Evolutionary conservation across 2,797 vertebrate genomes (phyloP), one percentile per base, ranked within the genome.

Genomic region (Arrhamphus sclerolepis): DNA sequence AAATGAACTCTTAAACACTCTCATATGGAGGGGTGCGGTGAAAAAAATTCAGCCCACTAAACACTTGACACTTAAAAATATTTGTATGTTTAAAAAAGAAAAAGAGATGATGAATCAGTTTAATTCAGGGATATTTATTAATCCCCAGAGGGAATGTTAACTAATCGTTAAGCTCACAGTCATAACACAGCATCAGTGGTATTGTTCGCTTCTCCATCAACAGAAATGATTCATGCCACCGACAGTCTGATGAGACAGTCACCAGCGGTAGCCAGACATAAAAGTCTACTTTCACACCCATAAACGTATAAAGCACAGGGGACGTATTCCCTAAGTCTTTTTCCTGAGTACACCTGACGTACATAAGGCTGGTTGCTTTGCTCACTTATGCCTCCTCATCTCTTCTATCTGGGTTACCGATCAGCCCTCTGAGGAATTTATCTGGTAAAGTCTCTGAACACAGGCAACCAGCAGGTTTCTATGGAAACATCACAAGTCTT

Each of bases 401-500:
- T 51, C 51, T 66, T 60, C 77, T 18, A 66, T 82, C 73, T 72
- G 66, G 54, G 72, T 51, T 19, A 73, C 56, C 57, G 62, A 81
- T 80, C 76, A 48, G 55, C 55, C 56, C 82, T 82, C 76, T 21
- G 42, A 79, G 73, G 82, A 83, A 80, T 85, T 73, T 76, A 75
- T 67, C 65, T 51, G 73, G 47, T 61, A 68, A 82, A 76, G 82
- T 46, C 71, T 81, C 76, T 70, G 40, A 66, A 73, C 77, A 62
- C 62, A 81, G 87, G 84, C 76, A 81, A 87, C 65, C 71, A 34
- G 62, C 64, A 65, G 60, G 90, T 92, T 91, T 88, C 92, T 81
- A 92, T 92, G 89, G 91, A 72, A 84, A 92, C 81, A n/a, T 81
- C 87, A 91, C 79, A 74, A 85, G 84, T 79, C 34, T 42, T 81